Base-by-base conservation (phyloP, 2,797 vertebrate species). In the Octomys mimax region DNA sequence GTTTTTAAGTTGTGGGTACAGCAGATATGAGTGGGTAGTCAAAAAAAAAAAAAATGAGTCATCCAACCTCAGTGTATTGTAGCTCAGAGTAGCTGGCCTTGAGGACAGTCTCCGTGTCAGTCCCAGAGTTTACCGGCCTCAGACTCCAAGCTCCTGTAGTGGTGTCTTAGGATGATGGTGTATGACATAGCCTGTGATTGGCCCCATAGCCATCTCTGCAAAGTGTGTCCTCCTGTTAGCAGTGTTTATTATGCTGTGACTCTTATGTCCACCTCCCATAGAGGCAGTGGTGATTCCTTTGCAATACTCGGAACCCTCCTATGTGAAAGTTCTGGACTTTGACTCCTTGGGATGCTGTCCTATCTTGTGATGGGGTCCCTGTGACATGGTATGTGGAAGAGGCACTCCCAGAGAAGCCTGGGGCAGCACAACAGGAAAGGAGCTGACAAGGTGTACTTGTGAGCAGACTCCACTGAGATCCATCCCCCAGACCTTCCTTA, bases 1-100 rank as follows among this genome's bases (percentile, higher is more conserved):
- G 19, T 89, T 92, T 87, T 91, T 42, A 68, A n/a, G 42, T 92
- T 39, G 85, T 59, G 52, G 71, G 81, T 84, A 28, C 39, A 80
- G 64, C 39, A 61, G 16, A 68, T 82, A 19, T 87, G 70, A 92
- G 49, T 68, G 42, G 57, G n/a, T 62, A 13, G 52, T 66, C 64
- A 57, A 57, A 57, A 57, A 42, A 54, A 42, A 54, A 52, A 39
- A 54, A 85, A 87, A 14, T 66, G 28, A 84, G 46, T 28, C 94
- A 68, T 31, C 81, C 62, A 33, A 13, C 68, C 57, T 83, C 84
- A 36, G 3, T 82, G 36, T 87, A 42, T 57, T 54, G 24, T 73
- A n/a, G 39, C 28, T 66, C n/a, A 66, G 83, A 13, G 71, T 42
- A 92, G 73, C 66, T 42, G 36, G 59, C 78, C 68, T 83, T 57